phyloP scores from a whole-genome alignment of 1,140 invertebrate species.

The Coelopa frigida region DNA sequence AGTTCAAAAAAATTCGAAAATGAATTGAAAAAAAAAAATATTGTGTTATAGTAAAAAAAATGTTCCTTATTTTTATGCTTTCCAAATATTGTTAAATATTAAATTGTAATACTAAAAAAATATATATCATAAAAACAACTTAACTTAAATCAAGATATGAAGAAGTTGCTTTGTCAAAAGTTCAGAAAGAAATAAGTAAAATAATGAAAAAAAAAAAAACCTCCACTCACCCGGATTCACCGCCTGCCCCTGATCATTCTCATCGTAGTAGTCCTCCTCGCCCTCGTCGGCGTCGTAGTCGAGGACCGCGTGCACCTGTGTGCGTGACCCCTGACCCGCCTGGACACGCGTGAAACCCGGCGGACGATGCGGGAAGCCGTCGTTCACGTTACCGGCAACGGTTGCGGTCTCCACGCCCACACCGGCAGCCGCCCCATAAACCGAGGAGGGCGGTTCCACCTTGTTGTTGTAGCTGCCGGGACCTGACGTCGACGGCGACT shows the following conservation, averaged over 20 bases:
- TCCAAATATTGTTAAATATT: too few relatives aligned
- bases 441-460: constrained; percentile 16
- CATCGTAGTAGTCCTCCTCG: constrained; percentile 35
- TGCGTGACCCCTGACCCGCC: constrained; percentile 38
- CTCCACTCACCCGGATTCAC: constrained; percentile 23
- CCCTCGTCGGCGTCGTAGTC: constrained; percentile 44
- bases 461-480: constrained; percentile 1
- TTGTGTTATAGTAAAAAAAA: too few relatives aligned
- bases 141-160: too few relatives aligned
- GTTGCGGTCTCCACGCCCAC: not conserved
- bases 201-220: too few relatives aligned
- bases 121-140: too few relatives aligned
- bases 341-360: constrained; percentile 42
- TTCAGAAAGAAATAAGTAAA: too few relatives aligned
- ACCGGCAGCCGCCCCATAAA: constrained; percentile 19
- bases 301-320: constrained; percentile 42
- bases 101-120: too few relatives aligned
- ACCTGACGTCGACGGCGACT: constrained; percentile 4
- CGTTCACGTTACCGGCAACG: constrained; percentile 9
- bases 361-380: constrained; percentile 34
- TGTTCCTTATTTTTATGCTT: too few relatives aligned
- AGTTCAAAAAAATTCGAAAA: too few relatives aligned
- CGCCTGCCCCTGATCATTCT: constrained; percentile 19
- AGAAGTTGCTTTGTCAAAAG: too few relatives aligned
- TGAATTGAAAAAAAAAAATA: too few relatives aligned